A percentile compares a stretch with the other conserved stretches of the same genome.
phyloP scores from a whole-genome alignment of 1,140 invertebrate species.

The Plectus sambesii region DNA sequence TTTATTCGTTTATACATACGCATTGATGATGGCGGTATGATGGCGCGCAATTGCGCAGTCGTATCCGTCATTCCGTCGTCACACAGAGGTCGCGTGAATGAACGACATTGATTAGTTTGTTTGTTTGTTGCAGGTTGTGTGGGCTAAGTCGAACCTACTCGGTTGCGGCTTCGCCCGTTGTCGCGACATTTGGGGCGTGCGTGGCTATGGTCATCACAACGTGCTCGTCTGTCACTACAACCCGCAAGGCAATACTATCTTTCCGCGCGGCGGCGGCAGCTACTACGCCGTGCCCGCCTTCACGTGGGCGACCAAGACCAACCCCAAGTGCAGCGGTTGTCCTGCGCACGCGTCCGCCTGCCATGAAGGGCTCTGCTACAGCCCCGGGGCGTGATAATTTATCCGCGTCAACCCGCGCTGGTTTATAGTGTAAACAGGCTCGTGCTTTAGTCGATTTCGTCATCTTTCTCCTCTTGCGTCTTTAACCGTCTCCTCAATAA shows the following conservation, averaged over 20 bases:
- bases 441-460: too few relatives aligned
- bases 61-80: too few relatives aligned
- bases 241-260: conserved; percentile 44
- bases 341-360: conserved; percentile 42
- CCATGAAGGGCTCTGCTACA: conserved; percentile 42
- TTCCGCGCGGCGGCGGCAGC: conserved; percentile 30
- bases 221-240: conserved; percentile 45
- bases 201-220: conserved; percentile 25
- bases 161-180: conserved; percentile 42
- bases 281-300: conserved; percentile 43
- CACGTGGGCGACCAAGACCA: conserved; percentile 33
- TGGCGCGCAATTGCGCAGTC: too few relatives aligned
- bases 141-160: conserved; percentile 41
- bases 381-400: too few relatives aligned
- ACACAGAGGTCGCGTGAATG: too few relatives aligned
- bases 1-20: too few relatives aligned
- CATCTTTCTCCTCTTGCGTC: too few relatives aligned
- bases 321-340: conserved; percentile 35
- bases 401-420: too few relatives aligned
- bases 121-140: conserved; percentile 45
- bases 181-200: conserved; percentile 35
- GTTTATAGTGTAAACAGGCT: too few relatives aligned
- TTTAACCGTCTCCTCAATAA: too few relatives aligned
- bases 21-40: too few relatives aligned
- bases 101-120: too few relatives aligned